These are phyloP conservation scores for Hermodice carunculata DNA, from an alignment of 2,888 invertebrate genomes.

Conservation along the genomic window DNA sequence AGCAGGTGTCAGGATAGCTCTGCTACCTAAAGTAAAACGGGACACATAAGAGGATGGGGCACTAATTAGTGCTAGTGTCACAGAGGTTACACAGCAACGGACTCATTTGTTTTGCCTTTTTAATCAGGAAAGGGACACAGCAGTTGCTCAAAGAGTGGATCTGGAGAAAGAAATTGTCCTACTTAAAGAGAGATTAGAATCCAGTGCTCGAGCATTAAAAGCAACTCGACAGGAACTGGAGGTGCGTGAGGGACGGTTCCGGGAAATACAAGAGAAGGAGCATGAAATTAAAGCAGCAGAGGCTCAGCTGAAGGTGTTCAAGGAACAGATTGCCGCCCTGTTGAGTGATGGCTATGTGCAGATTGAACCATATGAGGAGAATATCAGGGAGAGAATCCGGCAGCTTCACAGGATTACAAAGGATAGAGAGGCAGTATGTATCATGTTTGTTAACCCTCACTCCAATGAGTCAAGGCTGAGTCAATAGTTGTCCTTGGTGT, in stretches of 20 bases:
- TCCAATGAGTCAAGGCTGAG: too few relatives aligned
- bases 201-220: slow-evolving; percentile 41
- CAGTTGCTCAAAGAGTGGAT: slow-evolving; percentile 48
- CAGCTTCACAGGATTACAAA: slow-evolving; percentile 42
- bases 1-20: too few relatives aligned
- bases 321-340: slow-evolving; percentile 59
- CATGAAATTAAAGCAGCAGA: slow-evolving; percentile 19
- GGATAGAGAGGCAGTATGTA: slow-evolving; percentile 57
- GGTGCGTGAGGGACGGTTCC: slow-evolving; percentile 31
- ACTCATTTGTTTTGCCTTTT: too few relatives aligned
- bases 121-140: slow-evolving; percentile 39
- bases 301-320: slow-evolving; percentile 53
- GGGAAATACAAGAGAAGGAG: slow-evolving; percentile 9
- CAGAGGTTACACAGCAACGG: slow-evolving; percentile 63
- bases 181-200: slow-evolving; percentile 43
- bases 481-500: too few relatives aligned
- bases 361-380: slow-evolving; percentile 57
- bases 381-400: slow-evolving; percentile 56
- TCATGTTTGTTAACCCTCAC: too few relatives aligned
- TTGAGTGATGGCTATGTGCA: slow-evolving; percentile 49
- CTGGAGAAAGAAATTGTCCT: slow-evolving; percentile 55
- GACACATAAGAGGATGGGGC: too few relatives aligned
- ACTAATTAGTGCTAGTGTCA: too few relatives aligned
- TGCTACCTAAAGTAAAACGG: too few relatives aligned
- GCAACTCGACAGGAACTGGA: slow-evolving; percentile 42